A percentile compares a stretch with the other conserved stretches of the same genome.
Evolutionary conservation across 2,113 vertebrate species (phyloP).

Genomic region (human (Homo sapiens)): DNA sequence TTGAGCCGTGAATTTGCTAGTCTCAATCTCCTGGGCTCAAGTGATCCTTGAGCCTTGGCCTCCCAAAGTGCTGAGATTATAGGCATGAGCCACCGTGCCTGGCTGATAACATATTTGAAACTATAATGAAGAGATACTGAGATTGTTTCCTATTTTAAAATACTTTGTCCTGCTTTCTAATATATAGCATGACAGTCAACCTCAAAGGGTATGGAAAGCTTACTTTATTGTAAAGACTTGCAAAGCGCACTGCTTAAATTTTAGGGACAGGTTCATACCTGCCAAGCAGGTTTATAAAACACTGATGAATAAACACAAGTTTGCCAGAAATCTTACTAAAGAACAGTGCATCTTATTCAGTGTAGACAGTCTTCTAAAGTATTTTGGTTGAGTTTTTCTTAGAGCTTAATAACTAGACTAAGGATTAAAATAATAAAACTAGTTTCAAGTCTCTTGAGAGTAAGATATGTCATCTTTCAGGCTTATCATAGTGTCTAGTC

Average conservation of each 20-base stretch:
- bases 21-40: too few species aligned
- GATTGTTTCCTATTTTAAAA: not conserved
- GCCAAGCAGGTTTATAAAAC: constrained; percentile 35
- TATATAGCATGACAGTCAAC: not conserved
- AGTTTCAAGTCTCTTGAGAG: not conserved
- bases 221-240: constrained; percentile 3
- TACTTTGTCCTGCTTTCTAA: constrained; percentile 12
- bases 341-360: not conserved
- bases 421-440: not conserved
- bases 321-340: not conserved
- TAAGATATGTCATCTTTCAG: not conserved
- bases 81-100: too few species aligned
- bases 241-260: not conserved
- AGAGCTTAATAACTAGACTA: not conserved
- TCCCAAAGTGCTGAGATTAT: too few species aligned
- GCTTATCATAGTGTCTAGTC: not conserved
- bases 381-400: constrained; percentile 23
- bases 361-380: not conserved
- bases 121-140: not conserved
- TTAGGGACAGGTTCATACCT: constrained; percentile 18
- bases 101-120: not conserved
- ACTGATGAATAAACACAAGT: not conserved
- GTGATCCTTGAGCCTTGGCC: too few species aligned
- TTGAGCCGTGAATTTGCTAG: not conserved
- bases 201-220: not conserved